These are phyloP conservation scores for Tenthredo notha DNA, from an alignment of 2,888 invertebrate species.

Conservation along the genomic window DNA sequence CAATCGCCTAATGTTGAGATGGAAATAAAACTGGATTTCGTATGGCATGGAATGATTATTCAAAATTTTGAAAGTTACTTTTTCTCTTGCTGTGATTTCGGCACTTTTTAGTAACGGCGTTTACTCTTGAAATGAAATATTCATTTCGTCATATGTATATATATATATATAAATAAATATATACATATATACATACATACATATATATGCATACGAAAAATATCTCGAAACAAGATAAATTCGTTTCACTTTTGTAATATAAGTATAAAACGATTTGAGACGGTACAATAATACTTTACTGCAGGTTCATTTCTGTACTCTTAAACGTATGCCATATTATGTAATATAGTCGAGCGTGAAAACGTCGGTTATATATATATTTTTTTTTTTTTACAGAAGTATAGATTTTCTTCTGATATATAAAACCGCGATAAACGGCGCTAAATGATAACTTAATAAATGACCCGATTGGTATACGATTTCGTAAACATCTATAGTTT, in stretches of 20 bases:
- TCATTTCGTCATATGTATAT: neutral
- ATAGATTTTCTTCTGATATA: neutral
- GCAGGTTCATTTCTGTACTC: neutral
- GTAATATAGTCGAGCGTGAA: neutral
- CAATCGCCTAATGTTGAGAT: neutral
- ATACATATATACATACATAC: neutral
- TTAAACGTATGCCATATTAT: neutral
- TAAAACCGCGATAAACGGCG: neutral
- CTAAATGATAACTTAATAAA: neutral
- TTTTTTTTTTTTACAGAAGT: neutral
- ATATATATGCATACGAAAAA: too few species aligned
- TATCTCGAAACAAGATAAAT: neutral
- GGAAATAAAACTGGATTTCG: neutral
- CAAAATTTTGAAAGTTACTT: conserved; percentile 26
- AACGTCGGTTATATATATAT: too few species aligned
- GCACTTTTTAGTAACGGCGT: neutral
- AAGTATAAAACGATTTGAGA: neutral
- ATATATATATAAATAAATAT: too few species aligned
- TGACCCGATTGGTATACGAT: neutral
- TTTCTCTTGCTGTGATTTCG: neutral
- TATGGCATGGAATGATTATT: neutral
- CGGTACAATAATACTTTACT: neutral
- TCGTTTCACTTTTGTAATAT: neutral
- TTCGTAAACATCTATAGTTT: conserved; percentile 23
- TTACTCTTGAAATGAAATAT: neutral